Evolutionary conservation across 2,113 vertebrate genomes (phyloP), one percentile per base, ranked within the genome.

Genomic region (Meleagris gallopavo): DNA sequence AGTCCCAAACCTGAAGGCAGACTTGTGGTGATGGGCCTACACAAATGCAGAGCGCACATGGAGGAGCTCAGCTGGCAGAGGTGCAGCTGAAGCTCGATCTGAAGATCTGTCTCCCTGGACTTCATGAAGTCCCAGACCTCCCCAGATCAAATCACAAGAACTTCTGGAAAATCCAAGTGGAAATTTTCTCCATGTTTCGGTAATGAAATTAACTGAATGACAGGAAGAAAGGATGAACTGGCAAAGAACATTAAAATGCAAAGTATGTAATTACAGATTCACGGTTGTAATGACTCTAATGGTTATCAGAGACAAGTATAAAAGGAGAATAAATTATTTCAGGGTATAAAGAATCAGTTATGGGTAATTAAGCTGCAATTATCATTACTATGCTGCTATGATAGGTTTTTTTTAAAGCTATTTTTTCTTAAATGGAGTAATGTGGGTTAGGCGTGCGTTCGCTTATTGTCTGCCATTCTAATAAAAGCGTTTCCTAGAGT

Each of bases 301-400:
- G 91, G 93, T 61, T 96, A 95, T 91, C 89, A 95, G 82, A 89
- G 91, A 91, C 89, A 80, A 93, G 72, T 77, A 55, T 86, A 91
- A 95, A 71, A 92, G 72, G 78, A 83, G 93, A 94, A 93, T 89
- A 97, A 95, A 95, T 95, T 95, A 88, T 96, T 95, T 91, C 87
- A 89, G 82, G 82, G 79, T 64, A 94, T 93, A 77, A 91, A 88
- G 46, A 95, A 94, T 96, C 91, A 83, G 93, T 95, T 94, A 86
- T 24, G 93, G 75, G 41, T 96, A 95, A 96, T 95, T 96, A 95
- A 77, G 55, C 75, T 93, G 82, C 89, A 94, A 86, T 96, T 96
- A 96, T 92, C 91, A 86, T 96, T 93, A 93, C 78, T 88, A 69
- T 74, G 90, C 91, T 93, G 80, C 89, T 77, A 32, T 80, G 72